Percentiles rank a stretch among this genome's conserved stretches.
Evolutionary conservation across 1,140 invertebrate genomes (phyloP).

Genomic region (Diorhabda sublineata): DNA sequence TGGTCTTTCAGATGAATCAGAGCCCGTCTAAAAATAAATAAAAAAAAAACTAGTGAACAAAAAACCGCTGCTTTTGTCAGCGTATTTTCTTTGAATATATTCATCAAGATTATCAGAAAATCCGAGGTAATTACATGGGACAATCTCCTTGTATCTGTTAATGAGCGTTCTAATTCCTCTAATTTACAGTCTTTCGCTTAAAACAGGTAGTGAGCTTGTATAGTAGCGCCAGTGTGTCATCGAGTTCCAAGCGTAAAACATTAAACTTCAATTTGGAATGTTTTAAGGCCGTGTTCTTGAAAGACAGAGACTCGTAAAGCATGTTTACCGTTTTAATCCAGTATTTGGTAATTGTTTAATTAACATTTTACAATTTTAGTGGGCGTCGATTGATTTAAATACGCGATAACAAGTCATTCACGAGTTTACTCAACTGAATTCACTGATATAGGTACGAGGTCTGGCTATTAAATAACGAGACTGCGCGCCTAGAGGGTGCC

Average conservation of each 20-base stretch:
- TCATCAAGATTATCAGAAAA: slow-evolving; percentile 15
- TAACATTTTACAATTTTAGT: slow-evolving; percentile 32
- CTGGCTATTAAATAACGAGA: too few relatives aligned
- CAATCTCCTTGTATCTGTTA: slow-evolving; percentile 40
- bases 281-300: slow-evolving; percentile 25
- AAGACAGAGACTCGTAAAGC: slow-evolving; percentile 23
- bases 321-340: slow-evolving; percentile 23
- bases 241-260: slow-evolving; percentile 22
- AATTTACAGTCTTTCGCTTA: slow-evolving; percentile 31
- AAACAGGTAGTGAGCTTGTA: slow-evolving; percentile 14
- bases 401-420: slow-evolving; percentile 2
- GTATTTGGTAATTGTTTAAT: slow-evolving; percentile 30
- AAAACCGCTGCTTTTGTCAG: neutral
- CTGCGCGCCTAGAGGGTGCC: too few relatives aligned
- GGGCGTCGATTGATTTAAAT: slow-evolving; percentile 26
- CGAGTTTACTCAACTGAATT: neutral
- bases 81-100: slow-evolving; percentile 16
- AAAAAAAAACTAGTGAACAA: neutral
- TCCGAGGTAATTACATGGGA: slow-evolving; percentile 22
- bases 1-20: too few relatives aligned
- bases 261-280: slow-evolving; percentile 35
- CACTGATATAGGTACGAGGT: neutral
- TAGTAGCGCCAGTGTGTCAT: slow-evolving; percentile 7
- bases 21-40: neutral
- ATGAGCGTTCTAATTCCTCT: slow-evolving; percentile 37